These are phyloP conservation scores for Dusona sp. DNA, from an alignment of 2,888 invertebrate genomes.

Conservation along the genomic window DNA sequence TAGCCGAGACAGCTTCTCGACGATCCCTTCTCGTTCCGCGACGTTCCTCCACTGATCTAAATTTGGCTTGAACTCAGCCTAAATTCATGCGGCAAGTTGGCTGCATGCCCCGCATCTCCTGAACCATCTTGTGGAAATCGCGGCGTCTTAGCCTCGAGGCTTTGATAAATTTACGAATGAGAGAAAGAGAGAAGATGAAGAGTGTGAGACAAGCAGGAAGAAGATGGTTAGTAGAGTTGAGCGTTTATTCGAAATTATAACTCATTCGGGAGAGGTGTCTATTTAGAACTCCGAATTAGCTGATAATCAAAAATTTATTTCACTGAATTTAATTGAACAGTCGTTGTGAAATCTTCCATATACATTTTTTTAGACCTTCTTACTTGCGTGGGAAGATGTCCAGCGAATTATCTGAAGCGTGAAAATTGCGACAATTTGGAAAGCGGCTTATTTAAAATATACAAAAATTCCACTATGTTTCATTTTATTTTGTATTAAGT, in stretches of 20 bases:
- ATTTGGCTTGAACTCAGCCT: conserved; percentile 78
- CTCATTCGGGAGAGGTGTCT: not conserved
- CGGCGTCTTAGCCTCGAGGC: conserved; percentile 31
- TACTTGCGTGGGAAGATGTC: too few species aligned
- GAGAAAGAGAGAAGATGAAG: not conserved
- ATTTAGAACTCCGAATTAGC: not conserved
- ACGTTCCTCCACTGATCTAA: conserved; percentile 79
- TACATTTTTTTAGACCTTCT: too few species aligned
- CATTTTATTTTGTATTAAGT: too few species aligned
- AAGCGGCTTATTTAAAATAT: too few species aligned
- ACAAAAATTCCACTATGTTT: too few species aligned
- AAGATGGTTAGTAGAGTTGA: not conserved
- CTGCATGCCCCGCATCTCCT: conserved; percentile 61
- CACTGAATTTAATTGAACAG: not conserved
- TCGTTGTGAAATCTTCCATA: not conserved
- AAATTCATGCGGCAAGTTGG: conserved; percentile 75
- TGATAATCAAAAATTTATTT: not conserved
- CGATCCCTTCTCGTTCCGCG: conserved; percentile 66
- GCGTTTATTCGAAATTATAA: not conserved
- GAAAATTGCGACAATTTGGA: too few species aligned
- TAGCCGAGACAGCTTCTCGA: conserved; percentile 52
- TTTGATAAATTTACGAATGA: conserved; percentile 29
- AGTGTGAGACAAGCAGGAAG: not conserved
- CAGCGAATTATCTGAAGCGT: too few species aligned
- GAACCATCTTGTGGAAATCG: conserved; percentile 59